Conservation (phyloP, 2,113 vertebrate species). For the Carassius gibelio region DNA sequence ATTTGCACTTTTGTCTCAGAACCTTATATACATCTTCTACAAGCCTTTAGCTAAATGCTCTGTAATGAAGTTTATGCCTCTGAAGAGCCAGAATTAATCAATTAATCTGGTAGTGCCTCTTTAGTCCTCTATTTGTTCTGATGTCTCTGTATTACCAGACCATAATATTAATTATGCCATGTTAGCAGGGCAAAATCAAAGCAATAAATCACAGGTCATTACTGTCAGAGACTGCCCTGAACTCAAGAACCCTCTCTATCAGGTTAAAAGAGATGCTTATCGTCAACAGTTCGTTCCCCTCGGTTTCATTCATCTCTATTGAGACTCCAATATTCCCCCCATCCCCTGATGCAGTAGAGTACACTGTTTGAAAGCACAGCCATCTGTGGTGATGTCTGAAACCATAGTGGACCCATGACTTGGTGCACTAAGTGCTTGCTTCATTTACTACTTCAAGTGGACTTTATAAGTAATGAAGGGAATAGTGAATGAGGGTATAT, state of each 20-base stretch:
- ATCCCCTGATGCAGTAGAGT: not conserved
- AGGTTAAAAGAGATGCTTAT: conserved; percentile 55
- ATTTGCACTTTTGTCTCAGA: not conserved
- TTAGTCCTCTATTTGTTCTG: conserved; percentile 9
- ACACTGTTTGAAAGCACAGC: not conserved
- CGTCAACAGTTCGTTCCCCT: conserved; percentile 42
- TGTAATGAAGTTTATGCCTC: not conserved
- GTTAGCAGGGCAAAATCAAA: conserved; percentile 49
- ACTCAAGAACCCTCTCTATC: conserved; percentile 60
- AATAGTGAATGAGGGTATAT: not conserved
- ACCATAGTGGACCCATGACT: not conserved
- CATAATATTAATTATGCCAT: not conserved
- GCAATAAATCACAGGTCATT: conserved; percentile 64
- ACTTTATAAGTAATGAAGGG: not conserved
- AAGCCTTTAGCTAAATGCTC: not conserved
- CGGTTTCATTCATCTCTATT: conserved; percentile 1
- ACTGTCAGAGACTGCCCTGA: conserved; percentile 52
- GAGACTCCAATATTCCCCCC: not conserved
- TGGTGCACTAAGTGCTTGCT: not conserved
- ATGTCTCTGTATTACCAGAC: conserved; percentile 11
- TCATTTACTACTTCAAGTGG: not conserved
- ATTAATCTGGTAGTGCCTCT: not conserved
- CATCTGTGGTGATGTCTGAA: not conserved
- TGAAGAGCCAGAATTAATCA: not conserved
- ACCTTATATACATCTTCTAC: not conserved